phyloP scores from a whole-genome alignment of 2,888 invertebrate species.

The Auanema freiburgensis region DNA sequence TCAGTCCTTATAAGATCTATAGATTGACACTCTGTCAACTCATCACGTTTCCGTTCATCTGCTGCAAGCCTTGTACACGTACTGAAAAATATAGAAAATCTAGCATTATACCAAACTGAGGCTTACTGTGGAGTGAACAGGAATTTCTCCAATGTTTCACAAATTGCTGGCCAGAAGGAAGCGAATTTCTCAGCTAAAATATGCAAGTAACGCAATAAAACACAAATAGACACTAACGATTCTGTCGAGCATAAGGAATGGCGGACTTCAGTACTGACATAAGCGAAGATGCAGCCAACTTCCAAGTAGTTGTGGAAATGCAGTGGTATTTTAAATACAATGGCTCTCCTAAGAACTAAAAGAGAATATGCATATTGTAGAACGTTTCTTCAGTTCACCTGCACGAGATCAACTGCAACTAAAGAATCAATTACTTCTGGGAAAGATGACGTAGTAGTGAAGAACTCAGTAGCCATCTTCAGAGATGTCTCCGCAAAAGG shows the following conservation, averaged over 20 bases:
- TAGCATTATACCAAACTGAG: slow-evolving; percentile 1
- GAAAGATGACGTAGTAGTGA: slow-evolving; percentile 76
- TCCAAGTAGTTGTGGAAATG: slow-evolving; percentile 81
- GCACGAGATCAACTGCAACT: slow-evolving; percentile 75
- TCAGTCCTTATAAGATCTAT: slow-evolving; percentile 77
- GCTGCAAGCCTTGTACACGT: slow-evolving; percentile 48
- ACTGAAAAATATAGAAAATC: slow-evolving; percentile 32
- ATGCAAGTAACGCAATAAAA: slow-evolving; percentile 6
- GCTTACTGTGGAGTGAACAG: slow-evolving; percentile 81
- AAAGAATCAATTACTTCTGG: slow-evolving; percentile 76
- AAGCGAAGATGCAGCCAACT: slow-evolving; percentile 78
- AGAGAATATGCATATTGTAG: slow-evolving; percentile 42
- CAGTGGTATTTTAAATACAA: slow-evolving; percentile 81
- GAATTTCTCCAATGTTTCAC: slow-evolving; percentile 84
- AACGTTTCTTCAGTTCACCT: slow-evolving; percentile 65
- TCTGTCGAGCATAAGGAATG: slow-evolving; percentile 81
- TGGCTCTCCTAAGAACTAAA: slow-evolving; percentile 76
- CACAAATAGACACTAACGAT: slow-evolving; percentile 66
- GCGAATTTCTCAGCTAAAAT: slow-evolving; percentile 45
- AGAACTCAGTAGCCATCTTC: slow-evolving; percentile 77
- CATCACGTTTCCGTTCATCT: slow-evolving; percentile 61
- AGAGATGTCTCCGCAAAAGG: slow-evolving; percentile 83
- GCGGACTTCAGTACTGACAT: slow-evolving; percentile 80
- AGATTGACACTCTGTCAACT: slow-evolving; percentile 68
- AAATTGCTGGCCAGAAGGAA: slow-evolving; percentile 80